Percentiles rank a stretch among this genome's conserved stretches.
These are phyloP conservation scores for Dipodomys ordii DNA, from an alignment of 2,113 vertebrate species.

Conservation along the genomic window DNA sequence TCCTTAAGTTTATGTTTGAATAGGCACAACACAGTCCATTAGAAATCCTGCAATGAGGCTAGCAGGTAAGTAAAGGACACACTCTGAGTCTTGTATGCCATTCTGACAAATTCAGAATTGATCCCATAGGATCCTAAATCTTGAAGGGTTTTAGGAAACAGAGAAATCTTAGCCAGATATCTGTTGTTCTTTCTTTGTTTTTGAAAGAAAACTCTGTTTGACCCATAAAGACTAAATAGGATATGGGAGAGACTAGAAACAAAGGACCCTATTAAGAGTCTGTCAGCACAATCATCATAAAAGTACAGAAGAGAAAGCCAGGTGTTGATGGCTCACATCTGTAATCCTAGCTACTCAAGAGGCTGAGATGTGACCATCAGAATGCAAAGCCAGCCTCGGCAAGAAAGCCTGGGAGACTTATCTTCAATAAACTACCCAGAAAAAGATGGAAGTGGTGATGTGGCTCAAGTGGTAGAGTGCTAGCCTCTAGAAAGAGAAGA, in stretches of 20 bases:
- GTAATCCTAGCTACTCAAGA: too few species aligned
- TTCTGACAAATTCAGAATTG: slow-evolving; percentile 35
- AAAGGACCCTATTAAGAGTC: slow-evolving; percentile 46
- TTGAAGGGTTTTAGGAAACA: slow-evolving; percentile 31
- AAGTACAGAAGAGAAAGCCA: not conserved
- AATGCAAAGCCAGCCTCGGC: too few species aligned
- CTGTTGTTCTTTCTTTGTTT: not conserved
- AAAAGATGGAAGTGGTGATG: too few species aligned
- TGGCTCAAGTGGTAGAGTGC: too few species aligned
- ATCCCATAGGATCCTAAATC: slow-evolving; percentile 30
- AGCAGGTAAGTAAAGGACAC: not conserved
- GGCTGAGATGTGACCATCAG: too few species aligned
- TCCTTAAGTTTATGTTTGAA: slow-evolving; percentile 13
- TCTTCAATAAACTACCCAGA: too few species aligned
- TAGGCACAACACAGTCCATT: slow-evolving; percentile 12
- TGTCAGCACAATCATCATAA: slow-evolving; percentile 32
- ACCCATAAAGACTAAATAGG: slow-evolving; percentile 28
- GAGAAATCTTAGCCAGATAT: slow-evolving; percentile 39
- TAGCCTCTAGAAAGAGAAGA: too few species aligned
- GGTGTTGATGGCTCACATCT: too few species aligned
- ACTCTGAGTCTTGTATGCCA: not conserved
- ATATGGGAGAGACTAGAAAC: slow-evolving; percentile 42
- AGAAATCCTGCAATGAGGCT: slow-evolving; percentile 40
- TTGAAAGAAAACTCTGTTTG: slow-evolving; percentile 53
- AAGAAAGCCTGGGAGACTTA: too few species aligned